Evolutionary conservation across 1,140 invertebrate genomes (phyloP).

Genomic region (Sycophila sp.): DNA sequence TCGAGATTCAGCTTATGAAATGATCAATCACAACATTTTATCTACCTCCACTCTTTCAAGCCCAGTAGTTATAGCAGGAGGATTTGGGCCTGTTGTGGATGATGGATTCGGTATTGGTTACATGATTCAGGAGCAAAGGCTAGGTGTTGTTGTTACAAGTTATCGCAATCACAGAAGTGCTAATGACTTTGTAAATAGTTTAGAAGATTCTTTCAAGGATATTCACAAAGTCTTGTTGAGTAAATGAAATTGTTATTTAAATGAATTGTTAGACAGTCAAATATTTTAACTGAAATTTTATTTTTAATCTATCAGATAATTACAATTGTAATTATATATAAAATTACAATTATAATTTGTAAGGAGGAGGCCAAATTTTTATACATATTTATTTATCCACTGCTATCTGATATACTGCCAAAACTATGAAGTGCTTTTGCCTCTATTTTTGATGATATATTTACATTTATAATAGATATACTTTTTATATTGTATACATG

Average conservation of each 20-base stretch:
- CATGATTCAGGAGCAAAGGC: constrained; percentile 76
- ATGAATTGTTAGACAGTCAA: too few relatives aligned
- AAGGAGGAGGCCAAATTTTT: constrained; percentile 6
- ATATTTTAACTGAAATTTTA: constrained; percentile 29
- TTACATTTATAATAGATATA: constrained; percentile 37
- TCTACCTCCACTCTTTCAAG: constrained; percentile 95
- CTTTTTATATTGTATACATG: constrained; percentile 18
- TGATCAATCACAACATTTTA: constrained; percentile 91
- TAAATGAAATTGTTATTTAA: constrained; percentile 41
- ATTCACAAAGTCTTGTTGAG: constrained; percentile 63
- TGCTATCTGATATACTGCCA: constrained; percentile 3
- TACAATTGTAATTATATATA: constrained; percentile 32
- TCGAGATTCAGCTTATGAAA: constrained; percentile 81
- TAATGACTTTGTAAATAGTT: constrained; percentile 74
- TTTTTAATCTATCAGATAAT: constrained; percentile 25
- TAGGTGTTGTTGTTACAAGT: constrained; percentile 82
- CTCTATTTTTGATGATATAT: constrained; percentile 27
- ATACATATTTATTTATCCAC: background rate
- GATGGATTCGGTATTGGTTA: constrained; percentile 93
- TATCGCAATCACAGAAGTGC: constrained; percentile 79
- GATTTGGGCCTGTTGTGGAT: constrained; percentile 91
- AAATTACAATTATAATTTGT: constrained; percentile 38
- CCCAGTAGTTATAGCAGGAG: constrained; percentile 87
- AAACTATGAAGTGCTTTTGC: constrained; percentile 7
- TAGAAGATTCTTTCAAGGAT: constrained; percentile 77